Conservation (phyloP, 2,797 vertebrate genomes). For the Holocentrus rufus region DNA sequence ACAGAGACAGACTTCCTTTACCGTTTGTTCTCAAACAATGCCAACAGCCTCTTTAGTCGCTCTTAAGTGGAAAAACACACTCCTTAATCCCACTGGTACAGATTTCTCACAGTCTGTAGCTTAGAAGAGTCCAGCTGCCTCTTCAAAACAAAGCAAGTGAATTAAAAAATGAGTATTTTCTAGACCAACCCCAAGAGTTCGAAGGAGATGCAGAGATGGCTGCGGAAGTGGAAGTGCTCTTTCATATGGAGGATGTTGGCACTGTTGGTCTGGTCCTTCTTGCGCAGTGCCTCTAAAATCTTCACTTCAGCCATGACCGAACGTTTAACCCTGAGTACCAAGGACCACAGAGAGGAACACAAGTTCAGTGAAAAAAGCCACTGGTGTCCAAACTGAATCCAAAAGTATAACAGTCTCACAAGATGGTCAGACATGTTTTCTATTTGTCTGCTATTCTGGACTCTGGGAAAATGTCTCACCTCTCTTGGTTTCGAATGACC, state of each 20-base stretch:
- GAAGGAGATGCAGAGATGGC: slow-evolving; percentile 89
- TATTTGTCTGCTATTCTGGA: neutral
- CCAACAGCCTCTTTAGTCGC: too few species aligned
- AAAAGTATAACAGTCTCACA: neutral
- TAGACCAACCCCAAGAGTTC: slow-evolving; percentile 84
- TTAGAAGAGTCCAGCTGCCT: neutral
- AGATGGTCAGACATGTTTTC: too few species aligned
- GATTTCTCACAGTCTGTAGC: neutral
- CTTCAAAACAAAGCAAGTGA: neutral
- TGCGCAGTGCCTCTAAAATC: slow-evolving; percentile 83
- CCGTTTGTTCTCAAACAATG: neutral
- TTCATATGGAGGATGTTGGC: slow-evolving; percentile 89
- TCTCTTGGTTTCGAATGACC: slow-evolving; percentile 87
- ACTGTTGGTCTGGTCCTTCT: slow-evolving; percentile 82
- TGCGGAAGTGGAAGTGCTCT: slow-evolving; percentile 88
- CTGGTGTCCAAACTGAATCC: neutral
- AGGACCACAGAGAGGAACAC: neutral
- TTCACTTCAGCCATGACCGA: slow-evolving; percentile 86
- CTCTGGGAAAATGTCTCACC: slow-evolving; percentile 63
- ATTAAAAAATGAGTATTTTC: neutral
- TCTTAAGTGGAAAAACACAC: too few species aligned
- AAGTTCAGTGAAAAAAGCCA: neutral
- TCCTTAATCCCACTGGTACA: neutral
- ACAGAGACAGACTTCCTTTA: neutral
- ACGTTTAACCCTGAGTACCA: slow-evolving; percentile 80